Evolutionary conservation across 1,140 invertebrate genomes (phyloP), one percentile per base, ranked within the genome.

Genomic region (Penaeus chinensis): DNA sequence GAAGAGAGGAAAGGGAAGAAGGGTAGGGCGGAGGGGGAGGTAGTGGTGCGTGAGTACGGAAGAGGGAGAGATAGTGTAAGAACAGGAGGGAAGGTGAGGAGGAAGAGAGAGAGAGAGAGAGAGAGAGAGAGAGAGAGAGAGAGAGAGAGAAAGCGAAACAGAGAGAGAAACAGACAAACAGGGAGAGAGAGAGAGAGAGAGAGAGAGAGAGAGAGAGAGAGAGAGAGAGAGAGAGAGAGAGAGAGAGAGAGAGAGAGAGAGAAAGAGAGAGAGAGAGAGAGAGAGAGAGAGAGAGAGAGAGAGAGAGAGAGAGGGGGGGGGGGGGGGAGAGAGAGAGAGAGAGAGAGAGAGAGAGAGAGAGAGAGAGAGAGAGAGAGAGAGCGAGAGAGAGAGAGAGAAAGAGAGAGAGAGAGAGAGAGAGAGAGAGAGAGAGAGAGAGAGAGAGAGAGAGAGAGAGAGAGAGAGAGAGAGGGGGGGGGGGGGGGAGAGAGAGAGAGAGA

Each of bases 61-160:
- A 27, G 27, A 20, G 27, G 66, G 27, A 27, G 27, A 27, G 27
- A 27, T 24, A 18, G 37, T 13, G 13, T n/a, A 19, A n/a, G 11
- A 0, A n/a, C 16, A 74, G 37, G 11, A 13, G 3, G 16, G 24
- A 74, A 24, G 37, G 11, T 19, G 19, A 19, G 5, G 37, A 24
- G 37, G 24, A 5, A 74, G 0, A 7, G 18, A 32, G 11, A 24
- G 27, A 18, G 20, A 22, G 11, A 74, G 69, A 8, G 19, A 74
- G 69, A 74, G 69, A 71, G 69, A 71, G 18, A n/a, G 69, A n/a
- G 69, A 22, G n/a, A 71, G 69, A 71, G 69, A 71, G 69, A 71
- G 69, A 22, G 69, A n/a, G 69, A 71, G n/a, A 71, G n/a, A 71
- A n/a, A 71, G 69, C 13, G 69, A 71, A n/a, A 71, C 11, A n/a